Evolutionary conservation across 2,113 vertebrate species (phyloP).

Genomic region (Antennarius striatus): DNA sequence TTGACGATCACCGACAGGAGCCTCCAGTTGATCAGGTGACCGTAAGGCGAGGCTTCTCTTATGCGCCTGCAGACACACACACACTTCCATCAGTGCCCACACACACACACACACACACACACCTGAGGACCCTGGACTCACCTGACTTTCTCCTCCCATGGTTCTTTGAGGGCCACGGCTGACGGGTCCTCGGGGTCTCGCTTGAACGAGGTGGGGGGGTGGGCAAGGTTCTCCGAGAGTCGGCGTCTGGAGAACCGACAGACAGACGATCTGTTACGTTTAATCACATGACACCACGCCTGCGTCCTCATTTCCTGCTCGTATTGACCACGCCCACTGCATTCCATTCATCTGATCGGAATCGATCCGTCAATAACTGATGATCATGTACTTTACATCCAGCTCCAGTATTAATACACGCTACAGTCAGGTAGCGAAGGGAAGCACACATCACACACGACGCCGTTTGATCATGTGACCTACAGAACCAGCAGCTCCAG

Average conservation of each 20-base stretch:
- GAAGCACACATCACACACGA: too few relatives aligned
- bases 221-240: slow-evolving; percentile 93
- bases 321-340: too few relatives aligned
- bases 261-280: too few relatives aligned
- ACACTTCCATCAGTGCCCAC: background rate
- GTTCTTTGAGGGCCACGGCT: slow-evolving; percentile 93
- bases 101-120: background rate
- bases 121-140: slow-evolving; percentile 45
- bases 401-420: too few relatives aligned
- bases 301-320: too few relatives aligned
- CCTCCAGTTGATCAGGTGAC: slow-evolving; percentile 90
- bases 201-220: slow-evolving; percentile 89
- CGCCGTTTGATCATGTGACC: background rate
- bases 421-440: too few relatives aligned
- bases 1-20: slow-evolving; percentile 96
- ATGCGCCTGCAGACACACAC: slow-evolving; percentile 81
- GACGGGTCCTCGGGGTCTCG: slow-evolving; percentile 94
- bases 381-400: too few relatives aligned
- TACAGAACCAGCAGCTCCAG: background rate
- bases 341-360: too few relatives aligned
- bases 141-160: slow-evolving; percentile 98
- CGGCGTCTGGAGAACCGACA: slow-evolving; percentile 78
- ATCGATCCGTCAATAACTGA: too few relatives aligned
- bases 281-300: too few relatives aligned
- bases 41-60: slow-evolving; percentile 92